A percentile compares a stretch with the other conserved stretches of the same genome.
These are phyloP conservation scores for Diadromus collaris DNA, from an alignment of 2,888 invertebrate species.

Conservation along the genomic window DNA sequence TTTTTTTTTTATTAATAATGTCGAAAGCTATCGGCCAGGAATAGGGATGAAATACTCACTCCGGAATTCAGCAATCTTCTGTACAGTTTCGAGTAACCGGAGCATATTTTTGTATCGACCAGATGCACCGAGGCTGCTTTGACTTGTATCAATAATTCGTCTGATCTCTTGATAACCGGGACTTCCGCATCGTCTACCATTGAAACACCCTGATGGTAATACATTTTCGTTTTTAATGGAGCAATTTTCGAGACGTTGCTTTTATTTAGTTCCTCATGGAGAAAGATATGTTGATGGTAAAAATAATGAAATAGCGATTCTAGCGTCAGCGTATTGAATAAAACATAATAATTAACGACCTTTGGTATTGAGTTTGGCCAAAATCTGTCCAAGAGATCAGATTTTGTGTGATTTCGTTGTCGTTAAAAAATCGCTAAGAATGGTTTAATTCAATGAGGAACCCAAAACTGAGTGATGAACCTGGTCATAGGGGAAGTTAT, in stretches of 20 bases:
- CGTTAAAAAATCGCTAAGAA: no score
- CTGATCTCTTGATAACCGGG: slow-evolving; percentile 81
- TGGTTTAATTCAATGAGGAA: no score
- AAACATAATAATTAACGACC: no score
- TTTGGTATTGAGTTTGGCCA: no score
- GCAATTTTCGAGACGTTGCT: not conserved
- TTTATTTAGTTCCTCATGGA: not conserved
- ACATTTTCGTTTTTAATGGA: slow-evolving; percentile 2
- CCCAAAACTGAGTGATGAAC: no score
- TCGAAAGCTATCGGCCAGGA: not conserved
- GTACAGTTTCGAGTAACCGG: slow-evolving; percentile 82
- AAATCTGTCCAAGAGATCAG: no score
- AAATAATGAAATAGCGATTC: no score
- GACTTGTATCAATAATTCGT: slow-evolving; percentile 84
- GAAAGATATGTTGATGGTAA: no score
- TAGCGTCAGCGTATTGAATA: no score
- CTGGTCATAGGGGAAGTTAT: no score
- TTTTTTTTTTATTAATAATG: slow-evolving; percentile 1
- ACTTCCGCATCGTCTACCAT: slow-evolving; percentile 82
- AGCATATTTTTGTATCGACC: slow-evolving; percentile 83
- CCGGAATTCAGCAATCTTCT: slow-evolving; percentile 78
- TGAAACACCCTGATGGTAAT: slow-evolving; percentile 80
- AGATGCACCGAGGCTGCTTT: slow-evolving; percentile 83
- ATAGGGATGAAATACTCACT: slow-evolving; percentile 66
- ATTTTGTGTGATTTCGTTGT: no score